Evolutionary conservation across 2,113 vertebrate genomes (phyloP).

Genomic region (Microtus oregoni): DNA sequence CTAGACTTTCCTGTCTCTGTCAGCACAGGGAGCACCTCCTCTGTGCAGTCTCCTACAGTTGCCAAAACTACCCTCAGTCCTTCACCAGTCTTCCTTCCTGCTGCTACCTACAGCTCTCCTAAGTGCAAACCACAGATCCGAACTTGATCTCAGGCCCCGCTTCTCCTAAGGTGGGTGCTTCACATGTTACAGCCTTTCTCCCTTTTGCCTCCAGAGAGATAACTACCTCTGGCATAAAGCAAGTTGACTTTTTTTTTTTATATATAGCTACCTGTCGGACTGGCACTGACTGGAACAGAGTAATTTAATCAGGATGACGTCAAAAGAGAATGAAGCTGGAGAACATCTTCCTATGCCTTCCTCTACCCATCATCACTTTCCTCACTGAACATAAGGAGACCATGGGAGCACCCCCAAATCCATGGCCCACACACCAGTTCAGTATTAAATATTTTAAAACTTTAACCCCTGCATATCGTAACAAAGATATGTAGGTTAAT

Average conservation of each 20-base stretch:
- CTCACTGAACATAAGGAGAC: background rate
- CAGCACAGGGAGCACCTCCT: accelerated
- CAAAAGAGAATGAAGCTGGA: background rate
- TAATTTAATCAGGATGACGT: background rate
- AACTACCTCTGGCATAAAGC: accelerated
- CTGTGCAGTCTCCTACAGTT: accelerated
- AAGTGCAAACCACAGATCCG: background rate
- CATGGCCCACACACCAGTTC: background rate
- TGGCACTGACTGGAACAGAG: too few species aligned
- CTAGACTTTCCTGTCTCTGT: background rate
- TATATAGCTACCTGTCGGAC: too few species aligned
- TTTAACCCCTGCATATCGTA: accelerated
- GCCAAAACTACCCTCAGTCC: background rate
- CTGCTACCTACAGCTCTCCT: background rate
- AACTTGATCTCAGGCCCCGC: background rate
- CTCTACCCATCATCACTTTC: background rate
- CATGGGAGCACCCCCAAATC: background rate
- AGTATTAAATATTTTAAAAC: background rate
- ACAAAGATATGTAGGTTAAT: background rate
- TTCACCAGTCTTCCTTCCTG: background rate
- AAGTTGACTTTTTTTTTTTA: too few species aligned
- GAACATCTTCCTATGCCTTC: accelerated
- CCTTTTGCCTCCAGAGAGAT: background rate
- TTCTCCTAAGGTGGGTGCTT: too few species aligned
- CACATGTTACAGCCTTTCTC: background rate